phyloP scores from a whole-genome alignment of 2,113 vertebrate species.

The Callocephalon fimbriatum region DNA sequence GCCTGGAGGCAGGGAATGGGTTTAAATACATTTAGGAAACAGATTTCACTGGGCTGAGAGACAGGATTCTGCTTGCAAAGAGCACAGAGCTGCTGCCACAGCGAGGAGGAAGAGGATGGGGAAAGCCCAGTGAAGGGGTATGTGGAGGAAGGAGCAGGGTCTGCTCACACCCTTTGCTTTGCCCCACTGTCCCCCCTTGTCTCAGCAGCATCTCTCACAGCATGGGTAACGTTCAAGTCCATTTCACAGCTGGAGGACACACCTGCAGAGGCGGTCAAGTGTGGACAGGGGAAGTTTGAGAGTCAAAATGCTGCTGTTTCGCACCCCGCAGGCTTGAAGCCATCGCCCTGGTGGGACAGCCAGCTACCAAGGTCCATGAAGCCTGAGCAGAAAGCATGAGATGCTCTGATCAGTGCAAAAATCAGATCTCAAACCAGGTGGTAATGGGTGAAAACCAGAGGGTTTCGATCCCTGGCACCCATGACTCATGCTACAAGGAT shows the following conservation, averaged over 20 bases:
- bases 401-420: background rate
- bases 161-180: background rate
- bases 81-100: background rate
- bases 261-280: constrained; percentile 53
- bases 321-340: background rate
- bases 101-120: background rate
- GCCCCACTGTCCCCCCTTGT: background rate
- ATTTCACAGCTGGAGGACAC: constrained; percentile 28
- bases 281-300: constrained; percentile 22
- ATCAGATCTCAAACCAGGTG: background rate
- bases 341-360: background rate
- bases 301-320: background rate
- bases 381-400: background rate
- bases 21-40: background rate
- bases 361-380: fast-evolving
- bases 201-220: background rate
- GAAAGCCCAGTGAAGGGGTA: background rate
- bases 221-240: background rate
- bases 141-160: background rate
- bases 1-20: fast-evolving
- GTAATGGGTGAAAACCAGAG: fast-evolving
- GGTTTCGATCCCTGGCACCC: background rate
- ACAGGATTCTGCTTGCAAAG: background rate
- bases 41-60: background rate
- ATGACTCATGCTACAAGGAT: fast-evolving